Percentiles rank a stretch among this genome's conserved stretches.
Evolutionary conservation across 2,888 invertebrate species (phyloP).

Genomic region (Cephus runcator): DNA sequence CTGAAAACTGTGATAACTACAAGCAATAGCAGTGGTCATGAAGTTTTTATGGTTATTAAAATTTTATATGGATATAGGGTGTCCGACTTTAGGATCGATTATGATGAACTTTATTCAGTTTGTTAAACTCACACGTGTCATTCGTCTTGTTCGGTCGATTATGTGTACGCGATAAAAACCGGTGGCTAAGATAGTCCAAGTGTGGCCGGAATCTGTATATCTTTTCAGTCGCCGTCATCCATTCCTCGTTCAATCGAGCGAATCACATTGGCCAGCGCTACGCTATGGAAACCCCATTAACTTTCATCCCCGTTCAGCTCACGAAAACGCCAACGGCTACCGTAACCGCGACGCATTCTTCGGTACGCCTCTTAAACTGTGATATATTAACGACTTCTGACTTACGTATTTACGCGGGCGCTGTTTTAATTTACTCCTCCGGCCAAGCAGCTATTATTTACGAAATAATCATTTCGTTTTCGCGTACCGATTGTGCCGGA

Average conservation of each 20-base stretch:
- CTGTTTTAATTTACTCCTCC: slow-evolving; percentile 30
- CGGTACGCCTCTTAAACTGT: slow-evolving; percentile 3
- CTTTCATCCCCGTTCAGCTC: neutral
- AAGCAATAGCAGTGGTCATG: neutral
- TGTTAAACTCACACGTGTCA: neutral
- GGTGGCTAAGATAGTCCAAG: neutral
- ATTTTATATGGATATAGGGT: neutral
- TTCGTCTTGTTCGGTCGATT: neutral
- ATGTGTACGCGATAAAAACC: neutral
- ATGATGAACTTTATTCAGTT: neutral
- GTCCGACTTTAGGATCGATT: neutral
- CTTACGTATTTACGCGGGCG: slow-evolving; percentile 17
- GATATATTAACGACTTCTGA: slow-evolving; percentile 31
- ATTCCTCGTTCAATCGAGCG: neutral
- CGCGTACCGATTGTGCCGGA: slow-evolving; percentile 20
- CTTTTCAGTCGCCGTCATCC: neutral
- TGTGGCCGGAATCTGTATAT: neutral
- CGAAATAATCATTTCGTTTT: slow-evolving; percentile 29
- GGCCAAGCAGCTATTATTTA: slow-evolving; percentile 27
- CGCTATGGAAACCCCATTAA: neutral
- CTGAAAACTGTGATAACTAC: neutral
- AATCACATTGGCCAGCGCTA: neutral
- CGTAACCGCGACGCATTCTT: neutral
- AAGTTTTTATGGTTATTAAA: neutral
- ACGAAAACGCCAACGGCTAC: neutral